Base-by-base conservation (phyloP, 2,888 invertebrate genomes). In the Cabera pusaria region DNA sequence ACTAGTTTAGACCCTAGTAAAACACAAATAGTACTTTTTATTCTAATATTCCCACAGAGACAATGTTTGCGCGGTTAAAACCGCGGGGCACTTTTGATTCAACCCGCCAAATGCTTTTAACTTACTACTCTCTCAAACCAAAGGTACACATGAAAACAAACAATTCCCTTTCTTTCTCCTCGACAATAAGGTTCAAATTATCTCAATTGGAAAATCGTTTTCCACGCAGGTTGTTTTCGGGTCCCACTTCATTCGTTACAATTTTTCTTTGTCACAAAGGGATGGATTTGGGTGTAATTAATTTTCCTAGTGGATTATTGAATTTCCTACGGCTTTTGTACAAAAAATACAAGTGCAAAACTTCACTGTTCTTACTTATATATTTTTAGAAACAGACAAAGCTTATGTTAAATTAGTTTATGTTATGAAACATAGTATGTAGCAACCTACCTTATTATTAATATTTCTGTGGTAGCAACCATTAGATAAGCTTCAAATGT, bases 251-350 rank as follows among this genome's bases (percentile, higher is more conserved):
- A 81, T 83, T 83, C 80, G 81, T 78, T 77, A 77, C 81, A 79
- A 84, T 85, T 85, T 83, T 85, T 84, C 84, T 83, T 78, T 83
- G 85, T 84, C 84, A 78, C 76, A 75, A 72, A 67, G 78, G 76
- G 82, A 76, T 73, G 82, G 80, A 80, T 78, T 83, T 71, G 64
- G 76, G 67, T 63, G 71, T 75, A 74, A 77, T 80, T 82, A 78
- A 78, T 81, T 75, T 74, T 61, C 66, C 64, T 72, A 72, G 75
- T 71, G 73, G 75, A 75, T 80, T 77, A 70, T 74, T 77, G 75
- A 56, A 62, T 64, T 49, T 55, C 45, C 53, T 44, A 50, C 53
- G 53, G 52, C 52, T 54, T 56, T 31, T 20, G 28, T 38, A 35
- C 7, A 23, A 44, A 31, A 42, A 47, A 31, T 10, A 9, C 9